Percentiles rank a stretch among this genome's conserved stretches.
phyloP scores from a whole-genome alignment of 2,888 invertebrate genomes.

The Deilephila porcellus region DNA sequence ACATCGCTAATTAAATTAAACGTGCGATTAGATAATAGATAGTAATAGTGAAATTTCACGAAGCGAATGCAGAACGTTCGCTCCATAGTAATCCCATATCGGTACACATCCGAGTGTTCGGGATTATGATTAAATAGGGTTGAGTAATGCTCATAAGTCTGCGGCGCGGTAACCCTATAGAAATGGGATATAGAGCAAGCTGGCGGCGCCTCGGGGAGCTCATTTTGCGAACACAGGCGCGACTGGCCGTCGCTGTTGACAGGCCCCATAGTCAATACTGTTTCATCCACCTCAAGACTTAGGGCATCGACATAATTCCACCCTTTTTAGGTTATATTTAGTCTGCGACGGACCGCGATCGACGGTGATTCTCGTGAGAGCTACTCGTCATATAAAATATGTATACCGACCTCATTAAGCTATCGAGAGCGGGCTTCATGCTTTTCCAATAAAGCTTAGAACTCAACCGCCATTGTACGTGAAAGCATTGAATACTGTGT shows the following conservation, averaged over 20 bases:
- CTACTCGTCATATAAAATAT: conserved; percentile 30
- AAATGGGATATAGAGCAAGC: conserved; percentile 27
- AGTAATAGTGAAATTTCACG: background rate
- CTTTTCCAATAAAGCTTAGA: conserved; percentile 27
- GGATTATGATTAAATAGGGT: conserved; percentile 8
- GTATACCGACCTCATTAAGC: conserved; percentile 31
- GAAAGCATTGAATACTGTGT: conserved; percentile 24
- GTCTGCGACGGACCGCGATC: conserved; percentile 36
- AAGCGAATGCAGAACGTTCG: background rate
- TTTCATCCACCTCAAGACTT: conserved; percentile 32
- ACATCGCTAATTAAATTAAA: conserved; percentile 4
- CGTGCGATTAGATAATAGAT: background rate
- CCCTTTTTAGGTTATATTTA: conserved; percentile 45
- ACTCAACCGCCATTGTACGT: conserved; percentile 16
- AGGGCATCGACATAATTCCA: conserved; percentile 49
- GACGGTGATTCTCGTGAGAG: conserved; percentile 23
- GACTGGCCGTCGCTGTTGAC: conserved; percentile 60
- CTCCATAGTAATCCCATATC: background rate
- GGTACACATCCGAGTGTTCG: conserved; percentile 6
- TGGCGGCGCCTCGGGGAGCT: conserved; percentile 47
- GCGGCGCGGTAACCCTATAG: conserved; percentile 29
- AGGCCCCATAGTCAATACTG: conserved; percentile 45
- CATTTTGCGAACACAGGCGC: conserved; percentile 54
- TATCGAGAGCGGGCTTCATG: conserved; percentile 25
- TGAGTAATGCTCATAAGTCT: conserved; percentile 3